phyloP scores from a whole-genome alignment of 2,113 vertebrate species.

The Chamaetylas fuelleborni region DNA sequence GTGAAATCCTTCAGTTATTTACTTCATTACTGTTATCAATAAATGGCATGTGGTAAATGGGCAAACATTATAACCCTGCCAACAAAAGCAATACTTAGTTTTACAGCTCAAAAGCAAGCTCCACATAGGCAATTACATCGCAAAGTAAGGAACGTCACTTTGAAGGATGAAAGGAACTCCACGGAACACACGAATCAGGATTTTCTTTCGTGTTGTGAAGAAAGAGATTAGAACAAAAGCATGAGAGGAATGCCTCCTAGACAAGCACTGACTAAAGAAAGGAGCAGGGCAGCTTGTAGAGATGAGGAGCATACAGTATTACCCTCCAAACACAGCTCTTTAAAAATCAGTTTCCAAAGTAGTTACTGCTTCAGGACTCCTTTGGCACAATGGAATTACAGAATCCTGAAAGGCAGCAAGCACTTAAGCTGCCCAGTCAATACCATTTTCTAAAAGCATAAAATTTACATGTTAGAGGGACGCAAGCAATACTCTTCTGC shows the following conservation, averaged over 20 bases:
- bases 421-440: not conserved
- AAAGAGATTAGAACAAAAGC: constrained; percentile 1
- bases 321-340: not conserved
- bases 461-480: not conserved
- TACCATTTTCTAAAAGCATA: not conserved
- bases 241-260: not conserved
- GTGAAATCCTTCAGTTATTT: constrained; percentile 35
- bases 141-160: not conserved
- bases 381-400: not conserved
- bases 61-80: not conserved
- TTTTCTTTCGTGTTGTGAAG: constrained; percentile 1
- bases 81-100: not conserved
- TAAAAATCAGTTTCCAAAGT: not conserved
- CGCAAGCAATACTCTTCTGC: not conserved
- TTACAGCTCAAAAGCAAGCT: not conserved
- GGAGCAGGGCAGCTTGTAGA: not conserved
- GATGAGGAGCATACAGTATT: not conserved
- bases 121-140: not conserved
- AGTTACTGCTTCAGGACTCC: not conserved
- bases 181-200: not conserved
- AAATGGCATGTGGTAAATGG: not conserved
- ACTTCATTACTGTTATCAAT: not conserved
- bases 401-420: not conserved
- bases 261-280: not conserved
- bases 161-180: not conserved